phyloP scores from a whole-genome alignment of 2,888 invertebrate species.

The Platycheirus rosarum region DNA sequence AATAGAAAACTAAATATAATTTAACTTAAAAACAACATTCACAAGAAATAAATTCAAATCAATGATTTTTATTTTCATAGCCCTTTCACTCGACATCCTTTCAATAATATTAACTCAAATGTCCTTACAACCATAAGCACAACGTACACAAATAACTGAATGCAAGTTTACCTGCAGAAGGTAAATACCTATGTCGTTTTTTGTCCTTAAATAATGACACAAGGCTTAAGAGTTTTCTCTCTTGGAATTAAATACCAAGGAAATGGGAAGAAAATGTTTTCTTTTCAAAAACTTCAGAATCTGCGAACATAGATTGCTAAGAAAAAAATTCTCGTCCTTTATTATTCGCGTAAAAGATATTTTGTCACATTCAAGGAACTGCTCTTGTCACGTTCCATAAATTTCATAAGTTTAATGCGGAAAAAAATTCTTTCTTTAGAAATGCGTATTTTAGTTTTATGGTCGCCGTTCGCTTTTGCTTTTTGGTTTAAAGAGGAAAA shows the following conservation, averaged over 20 bases:
- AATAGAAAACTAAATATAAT: too few relatives aligned
- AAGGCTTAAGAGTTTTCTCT: not conserved
- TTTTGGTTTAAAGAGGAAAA: too few relatives aligned
- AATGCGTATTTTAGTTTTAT: too few relatives aligned
- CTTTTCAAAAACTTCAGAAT: not conserved
- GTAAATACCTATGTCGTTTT: not conserved
- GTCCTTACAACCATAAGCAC: too few relatives aligned
- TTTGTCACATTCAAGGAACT: not conserved
- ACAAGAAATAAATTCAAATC: too few relatives aligned
- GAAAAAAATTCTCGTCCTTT: not conserved
- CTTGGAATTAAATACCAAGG: not conserved
- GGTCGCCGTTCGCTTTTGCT: too few relatives aligned
- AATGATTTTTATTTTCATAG: too few relatives aligned
- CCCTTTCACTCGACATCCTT: too few relatives aligned
- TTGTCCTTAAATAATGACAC: not conserved
- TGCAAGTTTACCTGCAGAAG: too few relatives aligned
- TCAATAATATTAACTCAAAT: too few relatives aligned
- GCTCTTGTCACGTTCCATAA: not conserved
- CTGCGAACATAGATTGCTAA: not conserved
- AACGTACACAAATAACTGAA: too few relatives aligned
- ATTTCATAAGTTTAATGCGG: not conserved
- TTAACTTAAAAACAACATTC: too few relatives aligned
- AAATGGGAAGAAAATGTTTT: not conserved
- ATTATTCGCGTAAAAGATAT: not conserved
- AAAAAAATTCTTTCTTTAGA: not conserved